phyloP scores from a whole-genome alignment of 2,888 invertebrate genomes.

The Acanthoscelides obtectus region DNA sequence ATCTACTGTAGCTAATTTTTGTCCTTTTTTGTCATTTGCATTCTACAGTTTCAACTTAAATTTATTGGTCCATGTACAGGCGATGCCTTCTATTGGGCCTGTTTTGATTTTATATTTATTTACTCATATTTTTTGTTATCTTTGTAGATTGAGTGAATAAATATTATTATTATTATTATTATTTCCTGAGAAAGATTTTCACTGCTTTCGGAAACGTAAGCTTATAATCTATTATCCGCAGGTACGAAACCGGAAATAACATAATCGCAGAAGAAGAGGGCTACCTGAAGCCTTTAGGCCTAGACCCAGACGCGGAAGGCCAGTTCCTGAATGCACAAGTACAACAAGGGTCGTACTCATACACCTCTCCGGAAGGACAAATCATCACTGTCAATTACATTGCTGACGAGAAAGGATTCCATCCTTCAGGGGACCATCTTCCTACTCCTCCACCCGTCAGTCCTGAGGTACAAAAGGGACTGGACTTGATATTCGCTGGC shows the following conservation, averaged over 20 bases:
- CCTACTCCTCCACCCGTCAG: conserved; percentile 81
- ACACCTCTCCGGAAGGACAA: conserved; percentile 75
- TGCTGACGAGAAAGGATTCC: conserved; percentile 79
- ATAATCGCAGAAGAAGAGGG: conserved; percentile 76
- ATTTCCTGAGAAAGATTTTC: too few species aligned
- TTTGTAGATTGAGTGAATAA: too few species aligned
- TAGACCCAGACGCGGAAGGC: conserved; percentile 50
- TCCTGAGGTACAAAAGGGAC: conserved; percentile 79
- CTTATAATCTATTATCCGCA: conserved; percentile 36
- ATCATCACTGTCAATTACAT: conserved; percentile 71
- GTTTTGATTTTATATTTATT: too few species aligned
- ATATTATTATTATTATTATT: too few species aligned
- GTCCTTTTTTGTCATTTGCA: too few species aligned
- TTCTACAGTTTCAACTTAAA: too few species aligned
- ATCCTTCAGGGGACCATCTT: conserved; percentile 74
- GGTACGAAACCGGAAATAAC: conserved; percentile 80
- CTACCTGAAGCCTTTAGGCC: conserved; percentile 59
- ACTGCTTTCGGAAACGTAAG: too few species aligned
- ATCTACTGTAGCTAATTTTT: too few species aligned
- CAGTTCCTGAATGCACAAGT: conserved; percentile 65
- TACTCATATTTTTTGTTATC: too few species aligned
- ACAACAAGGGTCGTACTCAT: conserved; percentile 73
- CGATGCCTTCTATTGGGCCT: too few species aligned
- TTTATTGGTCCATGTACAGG: too few species aligned
- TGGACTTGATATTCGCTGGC: conserved; percentile 82